Base-by-base conservation (phyloP, 2,797 vertebrate genomes). In the Nyctalus aviator region DNA sequence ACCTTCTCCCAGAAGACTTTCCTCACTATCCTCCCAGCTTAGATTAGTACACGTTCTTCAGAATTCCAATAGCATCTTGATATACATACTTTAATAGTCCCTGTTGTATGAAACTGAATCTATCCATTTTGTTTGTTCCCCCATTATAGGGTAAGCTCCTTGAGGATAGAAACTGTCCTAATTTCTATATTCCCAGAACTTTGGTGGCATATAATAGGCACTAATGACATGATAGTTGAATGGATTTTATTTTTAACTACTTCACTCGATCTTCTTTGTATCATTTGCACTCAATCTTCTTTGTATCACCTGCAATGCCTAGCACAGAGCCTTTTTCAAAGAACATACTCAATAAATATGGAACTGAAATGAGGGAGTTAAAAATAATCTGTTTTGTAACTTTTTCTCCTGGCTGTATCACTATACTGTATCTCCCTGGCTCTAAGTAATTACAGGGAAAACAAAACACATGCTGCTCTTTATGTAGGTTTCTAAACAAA, bases 391-490 rank as follows among this genome's bases (percentile, higher is more conserved):
- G 18, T 76, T 84, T 89, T 46, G 68, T n/a, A 77, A 72, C 37
- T 72, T 94, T 81, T 92, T 92, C 68, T 96, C 78, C 88, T 95
- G 62, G 69, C 78, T 92, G 4, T 76, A 84, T 95, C 72, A 68
- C 37, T 84, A 21, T 1, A 59, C 94, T 87, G 32, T 86, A 88
- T 91, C 59, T 96, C 88, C 94, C 71, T 87, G 94, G 91, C 90
- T 97, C 94, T 75, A 68, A 96, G 94, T 96, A 97, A 97, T 97
- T 98, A 97, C 96, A 94, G 85, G 83, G 83, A 92, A 94, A 95
- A 94, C 95, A 92, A 78, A 97, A 86, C 96, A 98, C 93, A 86
- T 88, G 96, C 96, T 98, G 97, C 92, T 97, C 94, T 96, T 95
- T 90, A 77, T 84, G 93, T 5, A 87, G 87, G 92, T 92, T 91